A percentile compares a stretch with the other conserved stretches of the same genome.
phyloP scores from a whole-genome alignment of 2,113 vertebrate species.

The Crocuta crocuta region DNA sequence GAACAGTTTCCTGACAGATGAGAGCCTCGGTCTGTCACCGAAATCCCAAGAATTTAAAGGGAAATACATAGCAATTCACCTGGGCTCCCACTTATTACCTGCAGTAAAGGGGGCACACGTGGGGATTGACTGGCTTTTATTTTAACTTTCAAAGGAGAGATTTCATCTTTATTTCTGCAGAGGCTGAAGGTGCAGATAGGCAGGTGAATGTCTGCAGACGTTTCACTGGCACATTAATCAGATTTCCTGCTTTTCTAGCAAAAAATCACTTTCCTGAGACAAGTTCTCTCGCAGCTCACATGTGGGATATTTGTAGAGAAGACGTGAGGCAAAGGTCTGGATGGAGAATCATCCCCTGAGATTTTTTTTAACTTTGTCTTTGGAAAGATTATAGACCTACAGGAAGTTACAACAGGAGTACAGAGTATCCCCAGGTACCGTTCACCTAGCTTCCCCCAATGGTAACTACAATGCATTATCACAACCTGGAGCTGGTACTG shows the following conservation, averaged over 20 bases:
- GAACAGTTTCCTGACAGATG: constrained; percentile 72
- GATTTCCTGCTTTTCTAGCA: background rate
- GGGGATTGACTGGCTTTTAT: constrained; percentile 46
- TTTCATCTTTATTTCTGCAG: constrained; percentile 14
- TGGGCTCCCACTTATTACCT: constrained; percentile 62
- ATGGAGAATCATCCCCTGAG: background rate
- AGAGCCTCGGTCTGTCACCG: constrained; percentile 67
- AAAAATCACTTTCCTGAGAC: background rate
- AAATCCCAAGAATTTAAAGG: constrained; percentile 70
- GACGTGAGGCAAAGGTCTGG: background rate
- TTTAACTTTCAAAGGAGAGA: constrained; percentile 41
- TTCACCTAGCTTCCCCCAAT: background rate
- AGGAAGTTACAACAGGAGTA: background rate
- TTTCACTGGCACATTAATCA: background rate
- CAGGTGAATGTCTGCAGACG: background rate
- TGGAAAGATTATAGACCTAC: background rate
- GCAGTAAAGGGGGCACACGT: background rate
- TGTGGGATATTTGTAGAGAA: background rate
- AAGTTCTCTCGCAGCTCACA: background rate
- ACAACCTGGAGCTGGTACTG: background rate
- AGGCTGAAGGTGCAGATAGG: background rate
- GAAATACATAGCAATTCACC: constrained; percentile 54
- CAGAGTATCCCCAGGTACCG: background rate
- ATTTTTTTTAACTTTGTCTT: background rate
- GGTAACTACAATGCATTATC: background rate